Evolutionary conservation across 2,888 invertebrate species (phyloP), one percentile per base, ranked within the genome.

Genomic region (Abrostola tripartita): DNA sequence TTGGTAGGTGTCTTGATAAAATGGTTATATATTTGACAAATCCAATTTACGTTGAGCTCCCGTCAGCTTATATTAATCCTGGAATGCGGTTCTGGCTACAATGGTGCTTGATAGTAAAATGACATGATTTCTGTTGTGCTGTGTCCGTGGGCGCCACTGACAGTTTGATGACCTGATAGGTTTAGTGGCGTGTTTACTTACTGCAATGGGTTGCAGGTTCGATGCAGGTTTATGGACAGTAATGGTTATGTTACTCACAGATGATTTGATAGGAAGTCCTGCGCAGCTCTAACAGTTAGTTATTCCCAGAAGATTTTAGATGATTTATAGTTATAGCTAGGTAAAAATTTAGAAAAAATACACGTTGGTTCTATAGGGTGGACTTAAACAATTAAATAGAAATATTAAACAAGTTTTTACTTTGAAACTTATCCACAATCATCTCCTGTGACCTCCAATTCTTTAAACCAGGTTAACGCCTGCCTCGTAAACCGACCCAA

Each of bases 31-130:
- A 1, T 0, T 8, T 65, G 47, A 40, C 35, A 60, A 56, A 62
- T 36, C 58, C 61, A 62, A 58, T 68, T 52, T 63, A 76, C 59
- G 52, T 55, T 51, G 68, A 79, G 54, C 62, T 52, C 36, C 55
- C 36, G 50, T 52, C 49, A 35, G 35, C 52, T 52, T 61, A 35
- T 54, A 24, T 61, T 76, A 24, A 49, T 62, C 56, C 36, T 35
- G 41, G 41, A 35, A 70, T 65, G 62, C 36, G 42, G 71, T 2
- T 40, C 57, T 59, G n/a, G 51, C 38, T 61, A 62, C 11, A 65
- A 49, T 67, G 56, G 63, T 47, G 36, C 14, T 10, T 47, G 49
- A 53, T 37, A 24, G 58, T 47, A 47, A 47, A 47, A 47, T 9
- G 44, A 14, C 9, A 47, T 47, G 44, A 47, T 47, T 47, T 24